Base-by-base conservation (phyloP, 2,888 invertebrate genomes). In the Drosophila bunnanda region DNA sequence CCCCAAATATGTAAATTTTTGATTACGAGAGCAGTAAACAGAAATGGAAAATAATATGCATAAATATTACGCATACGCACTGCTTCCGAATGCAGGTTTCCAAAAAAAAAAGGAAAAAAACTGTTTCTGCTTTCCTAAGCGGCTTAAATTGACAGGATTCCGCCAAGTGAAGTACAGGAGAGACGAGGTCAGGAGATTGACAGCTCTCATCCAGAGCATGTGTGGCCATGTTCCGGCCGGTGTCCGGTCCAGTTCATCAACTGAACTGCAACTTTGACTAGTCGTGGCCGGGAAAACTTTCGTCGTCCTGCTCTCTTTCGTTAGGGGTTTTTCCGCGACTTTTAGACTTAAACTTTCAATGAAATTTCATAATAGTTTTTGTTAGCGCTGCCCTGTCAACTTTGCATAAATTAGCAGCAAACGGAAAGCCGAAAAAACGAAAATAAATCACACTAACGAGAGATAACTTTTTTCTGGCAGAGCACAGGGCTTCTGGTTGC, bases 1-100 rank as follows among this genome's bases (percentile, higher is more conserved):
- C 75, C 76, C 84, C 80, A 85, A 86, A 86, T 85, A 86, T 85
- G 84, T 84, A 85, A 78, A 85, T 86, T 70, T 85, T 81, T 83
- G 77, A 79, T 78, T 79, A 75, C 73, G 69, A 67, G 56, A 65
- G 73, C 74, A 56, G 55, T 69, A 78, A 80, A 76, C 75, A 70
- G 76, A 79, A 77, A 68, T 39, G 44, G 39, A 66, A 69, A 58
- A 60, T 56, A 70, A 53, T 62, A 78, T 75, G 54, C 78, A 79
- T 71, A 83, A 86, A 81, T 82, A 81, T 86, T 66, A 75, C 75
- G 78, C 71, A 81, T 83, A 78, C 81, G 83, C 79, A 78, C 69
- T 73, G 77, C 56, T 32, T 7, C 48, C 64, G 39, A 48, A 62
- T 72, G 60, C 69, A 43, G 52, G 30, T 10, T 32, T 13, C n/a